Evolutionary conservation across 1,140 invertebrate genomes (phyloP), one percentile per base, ranked within the genome.

Genomic region (Aleiodes sp.): DNA sequence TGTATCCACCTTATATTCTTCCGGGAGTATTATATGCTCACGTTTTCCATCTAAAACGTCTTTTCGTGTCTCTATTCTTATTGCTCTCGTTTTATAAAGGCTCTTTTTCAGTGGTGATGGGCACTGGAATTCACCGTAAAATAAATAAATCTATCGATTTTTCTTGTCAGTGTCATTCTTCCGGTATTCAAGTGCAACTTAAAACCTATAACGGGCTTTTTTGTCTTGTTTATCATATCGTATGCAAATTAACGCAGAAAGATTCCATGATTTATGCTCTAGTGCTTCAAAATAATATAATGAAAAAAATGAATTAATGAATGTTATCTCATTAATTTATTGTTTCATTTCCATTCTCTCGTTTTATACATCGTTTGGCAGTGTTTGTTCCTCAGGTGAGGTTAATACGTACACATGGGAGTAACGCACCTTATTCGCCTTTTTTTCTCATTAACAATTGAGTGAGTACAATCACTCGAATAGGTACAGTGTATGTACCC

Each of bases 391-490:
- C 24, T 39, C 60, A 69, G 67, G 67, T 69, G 28, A 63, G 60
- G 41, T 56, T 52, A 19, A 63, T 63, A n/a, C n/a, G 6, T 19
- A 65, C 19, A 56, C 41, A 63, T 28, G 59, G 56, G 66, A 26
- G 52, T 52, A 71, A 61, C 19, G 43, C 46, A 62, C 26, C 39
- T 64, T 68, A 46, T 66, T 70, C 60, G 57, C 61, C 43, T 28
- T 29, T 28, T 21, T 46, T 52, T 21, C 26, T 52, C 28, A 28
- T 37, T 60, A 0, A 63, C 35, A 59, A 19, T 46, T 21, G 56
- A 33, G 9, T 7, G 10, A 33, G 16, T 56, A 43, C 60, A 31
- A 28, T 24, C n/a, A 31, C 56, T 31, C 39, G n/a, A 59, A 67
- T 31, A 61, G 31, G 24, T 68, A 68, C 57, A 67, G 37, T 65